These are phyloP conservation scores for Hyperopisus bebe DNA, from an alignment of 2,113 vertebrate genomes.

Conservation along the genomic window DNA sequence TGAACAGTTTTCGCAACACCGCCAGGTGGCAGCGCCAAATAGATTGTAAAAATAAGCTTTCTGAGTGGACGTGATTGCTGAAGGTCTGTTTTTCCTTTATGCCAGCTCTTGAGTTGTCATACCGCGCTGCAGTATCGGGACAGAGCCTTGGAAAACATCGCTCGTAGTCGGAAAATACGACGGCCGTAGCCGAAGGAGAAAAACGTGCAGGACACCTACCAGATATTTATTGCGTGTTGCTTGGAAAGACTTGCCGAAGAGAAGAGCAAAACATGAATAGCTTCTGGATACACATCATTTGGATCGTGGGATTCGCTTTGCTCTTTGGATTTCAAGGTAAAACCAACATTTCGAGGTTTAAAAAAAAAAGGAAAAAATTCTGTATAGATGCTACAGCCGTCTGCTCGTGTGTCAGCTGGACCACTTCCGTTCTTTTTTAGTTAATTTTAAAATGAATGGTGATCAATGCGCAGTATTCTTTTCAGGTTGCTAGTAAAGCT, in stretches of 20 bases:
- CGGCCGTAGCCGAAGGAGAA: neutral
- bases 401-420: neutral
- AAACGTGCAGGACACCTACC: slow-evolving; percentile 16
- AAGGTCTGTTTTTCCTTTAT: slow-evolving; percentile 12
- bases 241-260: slow-evolving; percentile 12
- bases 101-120: slow-evolving; percentile 10
- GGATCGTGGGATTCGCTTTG: slow-evolving; percentile 22
- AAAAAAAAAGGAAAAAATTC: neutral
- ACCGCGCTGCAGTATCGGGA: slow-evolving; percentile 18
- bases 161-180: neutral
- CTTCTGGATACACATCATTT: slow-evolving; percentile 30
- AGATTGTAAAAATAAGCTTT: neutral
- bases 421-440: neutral
- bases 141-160: slow-evolving; percentile 8
- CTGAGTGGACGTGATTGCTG: slow-evolving; percentile 21
- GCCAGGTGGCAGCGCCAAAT: slow-evolving; percentile 22
- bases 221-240: slow-evolving; percentile 21
- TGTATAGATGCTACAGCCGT: neutral
- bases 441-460: neutral
- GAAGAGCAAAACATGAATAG: slow-evolving; percentile 21
- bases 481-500: slow-evolving; percentile 7
- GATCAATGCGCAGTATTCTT: slow-evolving; percentile 20
- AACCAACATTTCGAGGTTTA: neutral
- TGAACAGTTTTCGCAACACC: neutral
- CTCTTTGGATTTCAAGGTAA: slow-evolving; percentile 30